Evolutionary conservation across 2,797 vertebrate genomes (phyloP).

Genomic region (Otolemur crassicaudatus): DNA sequence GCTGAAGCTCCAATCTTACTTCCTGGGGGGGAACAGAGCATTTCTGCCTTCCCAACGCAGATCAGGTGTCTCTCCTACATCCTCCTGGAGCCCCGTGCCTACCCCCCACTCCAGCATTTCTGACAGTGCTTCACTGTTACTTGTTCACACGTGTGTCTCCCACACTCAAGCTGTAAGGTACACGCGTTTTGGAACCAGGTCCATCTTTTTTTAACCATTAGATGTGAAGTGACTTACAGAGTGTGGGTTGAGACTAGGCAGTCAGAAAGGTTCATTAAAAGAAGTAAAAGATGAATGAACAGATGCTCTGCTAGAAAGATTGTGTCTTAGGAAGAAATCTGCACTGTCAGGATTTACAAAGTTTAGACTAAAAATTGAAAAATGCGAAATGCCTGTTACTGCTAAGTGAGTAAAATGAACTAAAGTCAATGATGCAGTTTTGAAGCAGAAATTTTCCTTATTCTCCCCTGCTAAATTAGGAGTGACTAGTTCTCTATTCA

Average conservation of each 20-base stretch:
- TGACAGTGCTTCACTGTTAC: neutral
- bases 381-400: slow-evolving; percentile 14
- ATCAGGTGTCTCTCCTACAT: neutral
- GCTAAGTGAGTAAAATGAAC: slow-evolving; percentile 19
- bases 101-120: neutral
- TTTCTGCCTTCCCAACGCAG: neutral
- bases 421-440: slow-evolving; percentile 14
- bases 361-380: slow-evolving; percentile 2
- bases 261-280: neutral
- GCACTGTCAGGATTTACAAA: neutral
- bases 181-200: neutral
- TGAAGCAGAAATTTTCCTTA: neutral
- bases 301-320: neutral
- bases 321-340: neutral
- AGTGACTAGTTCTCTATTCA: neutral
- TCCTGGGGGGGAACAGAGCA: neutral
- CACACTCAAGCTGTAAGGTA: neutral
- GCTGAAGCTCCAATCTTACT: neutral
- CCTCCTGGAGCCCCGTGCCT: neutral
- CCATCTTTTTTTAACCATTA: neutral
- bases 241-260: neutral
- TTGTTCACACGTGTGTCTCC: neutral
- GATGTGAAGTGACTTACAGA: neutral
- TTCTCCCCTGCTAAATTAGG: neutral
- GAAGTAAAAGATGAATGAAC: neutral